Conservation (phyloP, 2,113 vertebrate genomes). For the Oreamnos americanus region DNA sequence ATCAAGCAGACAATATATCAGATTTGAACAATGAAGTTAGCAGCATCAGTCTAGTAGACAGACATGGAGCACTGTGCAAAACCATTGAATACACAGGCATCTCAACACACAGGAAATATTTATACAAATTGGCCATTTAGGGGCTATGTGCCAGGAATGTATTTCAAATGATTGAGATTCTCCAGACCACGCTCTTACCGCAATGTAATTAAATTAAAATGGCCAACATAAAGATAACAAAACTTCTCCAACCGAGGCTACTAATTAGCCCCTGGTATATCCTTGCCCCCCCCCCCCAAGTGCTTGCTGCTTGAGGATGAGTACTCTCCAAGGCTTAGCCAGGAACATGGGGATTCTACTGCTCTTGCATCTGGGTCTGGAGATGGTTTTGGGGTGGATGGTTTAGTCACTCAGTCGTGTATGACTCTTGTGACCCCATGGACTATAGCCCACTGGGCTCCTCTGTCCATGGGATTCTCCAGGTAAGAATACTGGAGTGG, state of each 20-base stretch:
- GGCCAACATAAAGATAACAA: background rate
- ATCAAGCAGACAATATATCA: background rate
- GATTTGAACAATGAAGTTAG: background rate
- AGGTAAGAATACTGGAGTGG: background rate
- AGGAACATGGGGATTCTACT: background rate
- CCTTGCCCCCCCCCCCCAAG: fast-evolving
- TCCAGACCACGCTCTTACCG: background rate
- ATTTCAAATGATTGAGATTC: background rate
- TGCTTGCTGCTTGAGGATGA: background rate
- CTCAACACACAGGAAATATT: constrained; percentile 11
- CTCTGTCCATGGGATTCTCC: background rate
- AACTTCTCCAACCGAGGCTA: background rate
- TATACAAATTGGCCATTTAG: background rate
- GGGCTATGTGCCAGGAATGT: background rate
- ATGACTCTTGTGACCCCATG: background rate
- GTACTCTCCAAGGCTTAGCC: background rate
- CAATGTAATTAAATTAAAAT: constrained; percentile 4
- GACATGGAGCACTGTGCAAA: background rate
- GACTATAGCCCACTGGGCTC: background rate
- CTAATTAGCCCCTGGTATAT: background rate
- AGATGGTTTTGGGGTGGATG: background rate
- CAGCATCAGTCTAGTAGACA: background rate
- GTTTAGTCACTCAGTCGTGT: background rate
- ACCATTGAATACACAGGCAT: background rate
- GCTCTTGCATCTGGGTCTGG: background rate